phyloP scores from a whole-genome alignment of 2,797 vertebrate genomes.

The Heliangelus exortis region DNA sequence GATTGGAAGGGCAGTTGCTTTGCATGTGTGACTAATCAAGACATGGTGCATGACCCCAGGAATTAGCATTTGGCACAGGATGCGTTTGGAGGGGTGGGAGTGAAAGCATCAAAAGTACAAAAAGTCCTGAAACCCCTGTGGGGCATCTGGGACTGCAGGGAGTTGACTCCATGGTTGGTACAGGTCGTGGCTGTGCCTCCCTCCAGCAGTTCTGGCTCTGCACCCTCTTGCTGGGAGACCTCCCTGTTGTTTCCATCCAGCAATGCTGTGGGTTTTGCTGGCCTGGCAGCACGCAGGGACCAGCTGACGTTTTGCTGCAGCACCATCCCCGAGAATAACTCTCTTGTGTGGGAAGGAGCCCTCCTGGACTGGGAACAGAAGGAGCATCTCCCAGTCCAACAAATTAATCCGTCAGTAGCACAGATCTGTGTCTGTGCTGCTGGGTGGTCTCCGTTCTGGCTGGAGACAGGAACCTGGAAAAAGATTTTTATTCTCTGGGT shows the following conservation, averaged over 20 bases:
- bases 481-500: not conserved
- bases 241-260: not conserved
- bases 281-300: not conserved
- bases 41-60: not conserved
- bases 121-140: not conserved
- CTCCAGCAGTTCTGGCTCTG: not conserved
- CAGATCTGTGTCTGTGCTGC: not conserved
- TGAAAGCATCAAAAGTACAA: not conserved
- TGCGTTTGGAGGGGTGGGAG: not conserved
- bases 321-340: not conserved
- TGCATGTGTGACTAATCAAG: constrained; percentile 20
- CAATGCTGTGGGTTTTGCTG: not conserved
- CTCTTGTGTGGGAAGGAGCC: constrained; percentile 42
- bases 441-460: constrained; percentile 34
- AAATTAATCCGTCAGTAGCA: constrained; percentile 31
- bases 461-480: constrained; percentile 18
- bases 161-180: accelerated
- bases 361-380: constrained; percentile 29
- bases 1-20: not conserved
- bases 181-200: accelerated
- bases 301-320: constrained; percentile 11
- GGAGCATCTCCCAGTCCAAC: constrained; percentile 32
- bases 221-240: not conserved
- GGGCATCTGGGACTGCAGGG: not conserved
- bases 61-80: not conserved